Base-by-base conservation (phyloP, 2,797 vertebrate genomes). In the Pelochelys cantorii region DNA sequence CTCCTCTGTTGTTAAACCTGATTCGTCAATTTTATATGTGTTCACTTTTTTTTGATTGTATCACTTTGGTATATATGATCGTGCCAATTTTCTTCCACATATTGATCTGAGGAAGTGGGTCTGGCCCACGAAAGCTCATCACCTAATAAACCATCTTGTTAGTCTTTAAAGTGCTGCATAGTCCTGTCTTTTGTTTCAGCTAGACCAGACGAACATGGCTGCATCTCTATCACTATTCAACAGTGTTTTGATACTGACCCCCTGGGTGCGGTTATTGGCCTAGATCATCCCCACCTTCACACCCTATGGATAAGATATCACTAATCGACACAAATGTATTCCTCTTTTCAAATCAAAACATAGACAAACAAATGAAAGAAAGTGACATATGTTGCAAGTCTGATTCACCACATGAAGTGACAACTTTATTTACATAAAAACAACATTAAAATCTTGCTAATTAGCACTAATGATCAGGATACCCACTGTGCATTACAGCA, bases 371-470 rank as follows among this genome's bases (percentile, higher is more conserved):
- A 82, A 23, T 29, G 14, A 81, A 25, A 81, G 23, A 65, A 78
- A 59, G 55, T 34, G 34, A 91, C 90, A 94, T 93, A 93, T 77
- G 79, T 23, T 77, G 55, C 9, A 60, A 88, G 87, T 90, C 90
- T 93, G 90, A 92, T 62, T 93, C 93, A 75, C 85, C 29, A 54
- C 89, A 31, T 11, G 89, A 93, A 81, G 86, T 53, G 6, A 86
- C 56, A 89, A 92, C 83, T 82, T 84, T 52, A 94, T 96, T 94
- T 89, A 83, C 84, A 94, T 93, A 93, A 93, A 95, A 7, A 22
- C 56, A 83, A 6, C 22, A 77, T 90, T 91, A 90, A 37, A 88
- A 85, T 20, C 60, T 79, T 95, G 74, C 95, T 96, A 94, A 93
- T 94, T 96, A 95, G 84, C 74, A 79, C n/a, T 93, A 90, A 89